A percentile compares a stretch with the other conserved stretches of the same genome.
These are phyloP conservation scores for Carcina quercana DNA, from an alignment of 2,888 invertebrate genomes.

Conservation along the genomic window DNA sequence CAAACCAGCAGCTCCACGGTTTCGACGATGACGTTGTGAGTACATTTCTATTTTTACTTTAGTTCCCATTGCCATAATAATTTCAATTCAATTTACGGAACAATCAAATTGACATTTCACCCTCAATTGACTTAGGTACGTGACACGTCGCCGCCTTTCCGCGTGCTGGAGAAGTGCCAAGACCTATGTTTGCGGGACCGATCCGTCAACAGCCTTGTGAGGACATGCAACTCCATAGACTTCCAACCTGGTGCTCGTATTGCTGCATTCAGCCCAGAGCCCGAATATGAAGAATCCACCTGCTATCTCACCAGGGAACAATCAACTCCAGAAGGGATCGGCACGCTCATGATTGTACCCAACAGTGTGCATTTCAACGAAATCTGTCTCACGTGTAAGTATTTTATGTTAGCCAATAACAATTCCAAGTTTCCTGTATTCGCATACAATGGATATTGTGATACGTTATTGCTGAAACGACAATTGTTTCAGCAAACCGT, in stretches of 20 bases:
- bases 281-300: slow-evolving; percentile 91
- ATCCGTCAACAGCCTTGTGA: slow-evolving; percentile 86
- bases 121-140: slow-evolving; percentile 71
- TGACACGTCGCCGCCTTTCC: slow-evolving; percentile 89
- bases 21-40: slow-evolving; percentile 91
- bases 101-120: background rate
- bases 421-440: slow-evolving; percentile 1
- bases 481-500: slow-evolving; percentile 75
- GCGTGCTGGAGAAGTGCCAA: slow-evolving; percentile 92
- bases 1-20: slow-evolving; percentile 91
- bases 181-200: slow-evolving; percentile 89
- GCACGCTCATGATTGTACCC: slow-evolving; percentile 90
- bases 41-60: slow-evolving; percentile 24
- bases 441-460: slow-evolving; percentile 5
- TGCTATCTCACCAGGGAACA: slow-evolving; percentile 91
- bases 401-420: background rate
- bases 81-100: background rate
- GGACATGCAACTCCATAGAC: slow-evolving; percentile 91
- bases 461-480: slow-evolving; percentile 2
- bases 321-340: slow-evolving; percentile 91
- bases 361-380: slow-evolving; percentile 94
- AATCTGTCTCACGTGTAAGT: slow-evolving; percentile 91
- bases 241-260: slow-evolving; percentile 92
- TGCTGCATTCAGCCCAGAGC: slow-evolving; percentile 85
- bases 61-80: slow-evolving; percentile 1